Conservation (phyloP, 2,797 vertebrate species). For the Coregonus suidteri region DNA sequence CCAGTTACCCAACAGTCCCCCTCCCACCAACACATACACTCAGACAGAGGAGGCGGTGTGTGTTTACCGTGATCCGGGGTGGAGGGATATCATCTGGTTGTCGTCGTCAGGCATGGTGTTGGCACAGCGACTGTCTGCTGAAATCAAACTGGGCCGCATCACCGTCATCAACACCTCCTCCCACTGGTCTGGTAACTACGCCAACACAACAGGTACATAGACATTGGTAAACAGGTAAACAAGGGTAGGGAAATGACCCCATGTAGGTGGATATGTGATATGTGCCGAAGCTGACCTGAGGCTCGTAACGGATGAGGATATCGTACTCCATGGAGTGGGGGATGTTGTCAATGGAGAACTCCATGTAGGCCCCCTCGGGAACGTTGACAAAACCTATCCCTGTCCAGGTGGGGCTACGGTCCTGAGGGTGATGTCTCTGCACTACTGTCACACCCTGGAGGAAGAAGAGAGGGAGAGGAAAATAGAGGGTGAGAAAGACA, state of each 20-base stretch:
- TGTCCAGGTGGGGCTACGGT: conserved; percentile 92
- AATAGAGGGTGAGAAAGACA: not conserved
- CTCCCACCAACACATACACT: not conserved
- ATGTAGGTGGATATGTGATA: not conserved
- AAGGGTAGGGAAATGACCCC: not conserved
- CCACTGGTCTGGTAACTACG: conserved; percentile 93
- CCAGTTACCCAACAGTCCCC: not conserved
- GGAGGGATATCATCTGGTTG: conserved; percentile 88
- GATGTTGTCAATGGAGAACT: conserved; percentile 91
- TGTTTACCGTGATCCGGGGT: conserved; percentile 88
- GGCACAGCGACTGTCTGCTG: conserved; percentile 87
- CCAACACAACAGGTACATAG: not conserved
- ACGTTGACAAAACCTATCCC: conserved; percentile 90
- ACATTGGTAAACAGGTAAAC: not conserved
- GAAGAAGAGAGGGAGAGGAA: not conserved
- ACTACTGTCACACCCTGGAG: conserved; percentile 83
- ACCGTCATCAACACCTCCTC: conserved; percentile 90
- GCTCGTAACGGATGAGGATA: conserved; percentile 92
- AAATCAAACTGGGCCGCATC: conserved; percentile 84
- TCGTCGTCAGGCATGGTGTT: conserved; percentile 94
- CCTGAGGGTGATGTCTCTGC: conserved; percentile 82
- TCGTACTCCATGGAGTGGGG: conserved; percentile 97
- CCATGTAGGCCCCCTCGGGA: conserved; percentile 89
- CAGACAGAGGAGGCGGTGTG: not conserved
- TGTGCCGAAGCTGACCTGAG: conserved; percentile 81